Conservation (phyloP, 2,113 vertebrate genomes). For the Coryphaenoides rupestris region DNA sequence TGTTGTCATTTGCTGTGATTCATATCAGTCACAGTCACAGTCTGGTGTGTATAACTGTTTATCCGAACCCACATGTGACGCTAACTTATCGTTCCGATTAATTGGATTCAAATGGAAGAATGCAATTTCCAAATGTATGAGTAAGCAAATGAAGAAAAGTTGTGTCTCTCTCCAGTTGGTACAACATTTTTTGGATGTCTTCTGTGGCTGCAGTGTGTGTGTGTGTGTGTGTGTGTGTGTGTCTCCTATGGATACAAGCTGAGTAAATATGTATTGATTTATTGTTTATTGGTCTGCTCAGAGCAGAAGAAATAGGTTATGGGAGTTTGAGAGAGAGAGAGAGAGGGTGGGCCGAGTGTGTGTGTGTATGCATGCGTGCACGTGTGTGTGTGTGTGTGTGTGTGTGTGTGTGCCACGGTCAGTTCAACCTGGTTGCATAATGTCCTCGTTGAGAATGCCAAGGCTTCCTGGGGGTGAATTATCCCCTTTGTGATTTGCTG, state of each 20-base stretch:
- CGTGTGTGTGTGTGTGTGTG: not conserved
- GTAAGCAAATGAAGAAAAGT: too few relatives aligned
- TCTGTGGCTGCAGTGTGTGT: not conserved
- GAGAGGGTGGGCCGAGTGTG: not conserved
- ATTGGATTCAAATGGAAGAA: too few relatives aligned
- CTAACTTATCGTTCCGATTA: too few relatives aligned
- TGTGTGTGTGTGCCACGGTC: conserved; percentile 24
- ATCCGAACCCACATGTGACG: too few relatives aligned
- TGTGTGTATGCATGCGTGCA: not conserved
- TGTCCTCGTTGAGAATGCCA: conserved; percentile 48
- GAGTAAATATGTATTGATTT: not conserved
- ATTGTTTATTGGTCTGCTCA: too few relatives aligned
- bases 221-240: not conserved
- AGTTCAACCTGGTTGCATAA: conserved; percentile 50
- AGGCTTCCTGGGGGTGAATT: conserved; percentile 54
- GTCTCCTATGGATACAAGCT: not conserved
- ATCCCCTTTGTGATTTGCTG: conserved; percentile 43
- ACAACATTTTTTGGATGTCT: too few relatives aligned
- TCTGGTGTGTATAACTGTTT: too few relatives aligned
- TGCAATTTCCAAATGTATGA: too few relatives aligned
- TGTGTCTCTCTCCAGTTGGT: too few relatives aligned
- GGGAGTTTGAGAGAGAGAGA: not conserved
- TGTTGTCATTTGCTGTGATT: too few relatives aligned
- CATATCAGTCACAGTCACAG: too few relatives aligned
- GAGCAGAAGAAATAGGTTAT: too few relatives aligned